Conservation (phyloP, 1,140 invertebrate species). For the Tenebrio molitor region DNA sequence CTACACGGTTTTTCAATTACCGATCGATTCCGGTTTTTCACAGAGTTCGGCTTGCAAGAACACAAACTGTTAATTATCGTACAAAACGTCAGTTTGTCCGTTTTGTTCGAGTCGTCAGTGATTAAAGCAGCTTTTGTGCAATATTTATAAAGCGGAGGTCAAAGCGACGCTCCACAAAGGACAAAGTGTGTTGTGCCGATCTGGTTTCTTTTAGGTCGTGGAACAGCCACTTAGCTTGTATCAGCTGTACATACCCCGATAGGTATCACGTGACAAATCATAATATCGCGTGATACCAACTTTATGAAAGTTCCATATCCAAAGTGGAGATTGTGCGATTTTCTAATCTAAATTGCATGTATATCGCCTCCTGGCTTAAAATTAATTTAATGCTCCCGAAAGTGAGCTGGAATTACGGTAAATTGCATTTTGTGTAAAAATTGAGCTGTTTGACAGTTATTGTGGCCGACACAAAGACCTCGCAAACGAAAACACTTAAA, state of each 20-base stretch:
- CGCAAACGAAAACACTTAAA: slow-evolving; percentile 30
- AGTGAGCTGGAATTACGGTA: slow-evolving; percentile 28
- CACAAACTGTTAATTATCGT: slow-evolving; percentile 43
- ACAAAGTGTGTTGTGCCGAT: not conserved
- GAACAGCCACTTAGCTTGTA: slow-evolving; percentile 2
- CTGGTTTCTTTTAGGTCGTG: slow-evolving; percentile 17
- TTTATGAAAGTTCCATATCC: slow-evolving; percentile 46
- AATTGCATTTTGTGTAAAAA: slow-evolving; percentile 35
- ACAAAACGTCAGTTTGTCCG: slow-evolving; percentile 23
- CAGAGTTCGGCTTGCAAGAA: slow-evolving; percentile 27
- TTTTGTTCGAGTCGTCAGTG: slow-evolving; percentile 18
- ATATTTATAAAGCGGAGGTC: not conserved
- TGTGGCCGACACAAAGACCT: slow-evolving; percentile 3
- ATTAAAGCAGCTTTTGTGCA: slow-evolving; percentile 7
- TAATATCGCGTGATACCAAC: slow-evolving; percentile 44
- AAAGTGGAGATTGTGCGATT: slow-evolving; percentile 38
- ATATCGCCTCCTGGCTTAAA: slow-evolving; percentile 41
- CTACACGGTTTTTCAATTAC: slow-evolving; percentile 38
- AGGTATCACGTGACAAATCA: slow-evolving; percentile 46
- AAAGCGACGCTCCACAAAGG: slow-evolving; percentile 1
- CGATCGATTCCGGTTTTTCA: slow-evolving; percentile 14
- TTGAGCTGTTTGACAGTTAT: slow-evolving; percentile 39
- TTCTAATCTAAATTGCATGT: slow-evolving; percentile 47
- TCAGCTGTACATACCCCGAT: slow-evolving; percentile 15
- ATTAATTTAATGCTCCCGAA: slow-evolving; percentile 43